Evolutionary conservation across 2,888 invertebrate species (phyloP).

Genomic region (Callosobruchus maculatus): DNA sequence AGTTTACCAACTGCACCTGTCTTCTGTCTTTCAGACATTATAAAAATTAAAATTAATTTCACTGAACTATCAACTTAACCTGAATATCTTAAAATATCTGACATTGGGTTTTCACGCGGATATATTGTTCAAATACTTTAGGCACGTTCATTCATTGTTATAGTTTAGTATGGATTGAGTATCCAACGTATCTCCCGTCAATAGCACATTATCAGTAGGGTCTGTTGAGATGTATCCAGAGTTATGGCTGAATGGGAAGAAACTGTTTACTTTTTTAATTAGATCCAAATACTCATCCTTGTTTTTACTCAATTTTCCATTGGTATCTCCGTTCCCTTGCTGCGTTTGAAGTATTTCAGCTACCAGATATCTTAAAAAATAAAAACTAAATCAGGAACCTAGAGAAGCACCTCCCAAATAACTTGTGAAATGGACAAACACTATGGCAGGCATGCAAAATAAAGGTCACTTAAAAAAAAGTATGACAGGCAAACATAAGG

Average conservation of each 20-base stretch:
- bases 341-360: slow-evolving; percentile 51
- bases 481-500: no score
- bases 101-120: neutral
- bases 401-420: no score
- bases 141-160: slow-evolving; percentile 58
- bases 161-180: slow-evolving; percentile 65
- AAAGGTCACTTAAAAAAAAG: no score
- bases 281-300: slow-evolving; percentile 43
- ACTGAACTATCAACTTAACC: neutral
- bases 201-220: slow-evolving; percentile 57
- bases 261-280: slow-evolving; percentile 47
- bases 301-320: slow-evolving; percentile 32
- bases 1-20: no score
- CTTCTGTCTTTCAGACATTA: neutral
- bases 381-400: neutral
- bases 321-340: slow-evolving; percentile 33
- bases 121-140: slow-evolving; percentile 7
- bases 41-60: neutral
- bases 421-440: no score
- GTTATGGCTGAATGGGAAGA: slow-evolving; percentile 51
- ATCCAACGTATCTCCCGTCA: slow-evolving; percentile 63
- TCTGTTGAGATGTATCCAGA: slow-evolving; percentile 46
- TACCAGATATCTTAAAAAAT: slow-evolving; percentile 22
- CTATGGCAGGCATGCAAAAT: no score
- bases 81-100: neutral